Evolutionary conservation across 2,888 invertebrate genomes (phyloP).

Genomic region (Dryobotodes eremita): DNA sequence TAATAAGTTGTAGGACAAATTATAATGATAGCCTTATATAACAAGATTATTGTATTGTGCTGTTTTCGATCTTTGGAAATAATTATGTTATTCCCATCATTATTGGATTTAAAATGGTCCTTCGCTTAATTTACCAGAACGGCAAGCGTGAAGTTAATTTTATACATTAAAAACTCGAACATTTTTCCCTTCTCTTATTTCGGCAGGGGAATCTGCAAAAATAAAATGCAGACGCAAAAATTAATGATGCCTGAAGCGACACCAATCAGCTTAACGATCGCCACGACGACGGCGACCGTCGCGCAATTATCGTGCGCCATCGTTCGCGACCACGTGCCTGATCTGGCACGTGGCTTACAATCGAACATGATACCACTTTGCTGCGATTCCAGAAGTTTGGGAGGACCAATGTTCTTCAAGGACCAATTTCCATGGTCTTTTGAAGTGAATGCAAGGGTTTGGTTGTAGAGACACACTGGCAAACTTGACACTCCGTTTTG

Average conservation of each 20-base stretch:
- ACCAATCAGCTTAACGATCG: conserved; percentile 63
- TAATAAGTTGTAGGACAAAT: not conserved
- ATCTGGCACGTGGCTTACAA: conserved; percentile 23
- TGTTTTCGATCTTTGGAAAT: not conserved
- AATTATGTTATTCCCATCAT: not conserved
- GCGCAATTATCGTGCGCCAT: conserved; percentile 43
- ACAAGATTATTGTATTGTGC: not conserved
- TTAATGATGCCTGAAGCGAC: conserved; percentile 62
- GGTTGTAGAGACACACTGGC: not conserved
- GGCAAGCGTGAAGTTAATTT: conserved; percentile 11
- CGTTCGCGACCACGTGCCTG: conserved; percentile 42
- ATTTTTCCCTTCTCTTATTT: conserved; percentile 31
- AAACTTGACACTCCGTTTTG: not conserved
- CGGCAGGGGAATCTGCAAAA: conserved; percentile 36
- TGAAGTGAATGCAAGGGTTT: not conserved
- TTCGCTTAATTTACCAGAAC: conserved; percentile 4
- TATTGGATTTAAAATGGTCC: not conserved
- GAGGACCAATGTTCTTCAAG: not conserved
- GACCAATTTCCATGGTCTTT: conserved; percentile 1
- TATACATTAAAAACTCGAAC: conserved; percentile 35
- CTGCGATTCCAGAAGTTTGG: not conserved
- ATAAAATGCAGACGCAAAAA: conserved; percentile 59
- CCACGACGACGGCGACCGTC: conserved; percentile 14
- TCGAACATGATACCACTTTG: conserved; percentile 22
- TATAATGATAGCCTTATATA: not conserved